phyloP scores from a whole-genome alignment of 1,140 invertebrate genomes.

The Atta cephalotes region DNA sequence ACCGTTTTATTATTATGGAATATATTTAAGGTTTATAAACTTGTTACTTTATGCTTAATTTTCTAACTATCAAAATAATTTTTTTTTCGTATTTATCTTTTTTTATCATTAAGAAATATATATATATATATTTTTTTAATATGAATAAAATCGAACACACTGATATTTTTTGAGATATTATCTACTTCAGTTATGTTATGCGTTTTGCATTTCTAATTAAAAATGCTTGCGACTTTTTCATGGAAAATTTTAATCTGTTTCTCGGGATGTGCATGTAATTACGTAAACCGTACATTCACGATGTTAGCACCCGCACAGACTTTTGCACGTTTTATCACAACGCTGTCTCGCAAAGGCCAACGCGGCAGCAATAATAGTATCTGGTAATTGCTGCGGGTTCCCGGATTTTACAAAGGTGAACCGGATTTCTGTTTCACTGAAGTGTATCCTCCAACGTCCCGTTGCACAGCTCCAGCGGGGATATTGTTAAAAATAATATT shows the following conservation, averaged over 20 bases:
- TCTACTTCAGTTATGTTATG: background rate
- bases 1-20: background rate
- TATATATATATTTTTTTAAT: background rate
- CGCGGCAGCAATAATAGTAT: slow-evolving; percentile 68
- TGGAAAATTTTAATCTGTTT: slow-evolving; percentile 50
- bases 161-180: background rate
- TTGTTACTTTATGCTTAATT: background rate
- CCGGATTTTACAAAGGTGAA: slow-evolving; percentile 63
- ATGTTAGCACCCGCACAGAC: slow-evolving; percentile 26
- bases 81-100: background rate
- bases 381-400: slow-evolving; percentile 67
- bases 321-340: slow-evolving; percentile 66
- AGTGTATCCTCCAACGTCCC: background rate
- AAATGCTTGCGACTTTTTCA: slow-evolving; percentile 33
- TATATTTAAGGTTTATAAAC: background rate
- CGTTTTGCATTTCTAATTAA: slow-evolving; percentile 40
- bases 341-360: slow-evolving; percentile 52
- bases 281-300: slow-evolving; percentile 39
- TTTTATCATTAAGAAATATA: background rate
- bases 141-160: background rate
- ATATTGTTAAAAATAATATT: slow-evolving; percentile 72
- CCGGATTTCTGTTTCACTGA: slow-evolving; percentile 48
- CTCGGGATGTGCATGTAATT: slow-evolving; percentile 62
- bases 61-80: background rate
- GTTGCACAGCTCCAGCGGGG: background rate